Percentiles rank a stretch among this genome's conserved stretches.
phyloP scores from a whole-genome alignment of 92 coral and sea anemone genomes.

The Parazoanthus darwini region DNA sequence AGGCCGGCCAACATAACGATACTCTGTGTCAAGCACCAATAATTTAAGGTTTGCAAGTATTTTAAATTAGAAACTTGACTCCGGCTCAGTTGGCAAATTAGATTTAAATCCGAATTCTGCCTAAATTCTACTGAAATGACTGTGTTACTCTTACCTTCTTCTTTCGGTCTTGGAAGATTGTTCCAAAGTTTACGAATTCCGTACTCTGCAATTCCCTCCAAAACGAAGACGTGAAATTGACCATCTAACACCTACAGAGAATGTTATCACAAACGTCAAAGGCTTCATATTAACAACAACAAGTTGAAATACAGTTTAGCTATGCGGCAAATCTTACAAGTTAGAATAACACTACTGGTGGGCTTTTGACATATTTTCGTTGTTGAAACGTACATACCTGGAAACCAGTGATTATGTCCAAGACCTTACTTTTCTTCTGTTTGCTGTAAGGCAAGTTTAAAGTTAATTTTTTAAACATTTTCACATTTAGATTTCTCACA shows the following conservation, averaged over 20 bases:
- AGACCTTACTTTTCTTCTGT: constrained; percentile 72
- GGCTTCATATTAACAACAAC: too few relatives aligned
- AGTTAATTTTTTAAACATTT: not conserved
- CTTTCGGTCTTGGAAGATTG: constrained; percentile 78
- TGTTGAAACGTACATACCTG: constrained; percentile 55
- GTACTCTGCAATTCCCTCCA: constrained; percentile 84
- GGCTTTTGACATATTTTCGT: not conserved
- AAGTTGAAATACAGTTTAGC: not conserved
- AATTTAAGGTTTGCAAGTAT: too few relatives aligned
- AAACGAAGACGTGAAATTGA: constrained; percentile 85
- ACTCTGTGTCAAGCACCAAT: too few relatives aligned
- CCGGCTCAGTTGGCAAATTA: not conserved
- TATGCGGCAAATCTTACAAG: not conserved
- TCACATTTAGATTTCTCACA: not conserved
- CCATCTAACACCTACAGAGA: constrained; percentile 80
- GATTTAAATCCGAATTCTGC: not conserved
- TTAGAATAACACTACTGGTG: not conserved
- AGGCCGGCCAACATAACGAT: too few relatives aligned
- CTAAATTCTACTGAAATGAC: not conserved
- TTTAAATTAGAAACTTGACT: not conserved
- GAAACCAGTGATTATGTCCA: constrained; percentile 92
- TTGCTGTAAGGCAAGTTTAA: constrained; percentile 55
- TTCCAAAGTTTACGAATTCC: constrained; percentile 76
- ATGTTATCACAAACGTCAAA: not conserved
- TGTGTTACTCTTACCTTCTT: constrained; percentile 61